Percentiles rank a stretch among this genome's conserved stretches.
Conservation (phyloP, 2,113 vertebrate species). For the Glaucidium brasilianum region DNA sequence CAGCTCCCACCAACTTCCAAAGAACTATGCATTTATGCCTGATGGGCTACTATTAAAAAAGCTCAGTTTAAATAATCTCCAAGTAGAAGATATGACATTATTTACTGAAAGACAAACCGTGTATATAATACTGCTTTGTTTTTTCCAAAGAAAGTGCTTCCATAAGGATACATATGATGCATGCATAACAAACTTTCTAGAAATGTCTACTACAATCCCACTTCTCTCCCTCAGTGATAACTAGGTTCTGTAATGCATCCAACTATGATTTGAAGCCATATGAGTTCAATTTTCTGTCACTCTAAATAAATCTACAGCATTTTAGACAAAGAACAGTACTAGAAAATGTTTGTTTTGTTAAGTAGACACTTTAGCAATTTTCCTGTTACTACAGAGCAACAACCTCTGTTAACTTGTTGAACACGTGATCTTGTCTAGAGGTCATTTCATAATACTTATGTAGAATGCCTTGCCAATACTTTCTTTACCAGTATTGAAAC, state of each 20-base stretch:
- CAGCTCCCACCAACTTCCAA: neutral
- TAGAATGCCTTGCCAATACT: neutral
- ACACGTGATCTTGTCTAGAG: neutral
- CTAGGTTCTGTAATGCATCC: neutral
- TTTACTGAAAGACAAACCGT: neutral
- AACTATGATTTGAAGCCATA: neutral
- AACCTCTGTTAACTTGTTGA: neutral
- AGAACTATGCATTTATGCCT: neutral
- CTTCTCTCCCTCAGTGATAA: neutral
- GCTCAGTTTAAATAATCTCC: neutral
- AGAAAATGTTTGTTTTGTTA: neutral
- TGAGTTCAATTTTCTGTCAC: neutral
- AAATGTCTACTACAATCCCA: neutral
- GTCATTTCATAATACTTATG: neutral
- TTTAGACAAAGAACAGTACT: neutral
- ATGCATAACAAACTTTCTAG: neutral
- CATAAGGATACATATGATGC: neutral
- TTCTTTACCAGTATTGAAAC: neutral
- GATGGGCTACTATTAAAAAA: neutral
- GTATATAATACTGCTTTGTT: neutral
- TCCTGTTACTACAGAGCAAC: neutral
- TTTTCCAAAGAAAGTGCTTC: neutral
- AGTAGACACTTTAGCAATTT: neutral
- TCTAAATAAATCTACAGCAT: neutral
- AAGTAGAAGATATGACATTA: neutral